Evolutionary conservation across 2,113 vertebrate species (phyloP).

Genomic region (Semnornis frantzii): DNA sequence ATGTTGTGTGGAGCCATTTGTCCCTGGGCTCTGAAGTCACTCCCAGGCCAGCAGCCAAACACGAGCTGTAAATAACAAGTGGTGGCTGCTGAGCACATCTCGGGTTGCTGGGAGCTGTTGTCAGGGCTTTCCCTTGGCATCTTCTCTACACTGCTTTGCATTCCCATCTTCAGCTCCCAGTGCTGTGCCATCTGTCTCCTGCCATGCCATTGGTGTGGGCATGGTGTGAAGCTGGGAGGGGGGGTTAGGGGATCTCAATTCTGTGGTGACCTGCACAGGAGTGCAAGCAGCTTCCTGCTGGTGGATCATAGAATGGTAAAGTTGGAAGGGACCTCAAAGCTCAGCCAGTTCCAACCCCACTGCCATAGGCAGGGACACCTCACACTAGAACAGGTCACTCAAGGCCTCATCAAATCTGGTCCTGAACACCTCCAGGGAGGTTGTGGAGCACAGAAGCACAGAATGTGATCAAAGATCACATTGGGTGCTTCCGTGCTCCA

Average conservation of each 20-base stretch:
- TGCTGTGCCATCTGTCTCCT: background rate
- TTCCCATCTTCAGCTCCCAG: background rate
- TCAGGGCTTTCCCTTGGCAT: background rate
- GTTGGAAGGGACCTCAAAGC: too few relatives aligned
- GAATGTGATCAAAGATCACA: too few relatives aligned
- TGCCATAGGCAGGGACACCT: background rate
- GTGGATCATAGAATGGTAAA: too few relatives aligned
- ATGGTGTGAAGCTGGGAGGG: background rate
- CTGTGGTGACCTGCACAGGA: background rate
- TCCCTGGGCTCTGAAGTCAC: background rate
- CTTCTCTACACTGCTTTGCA: background rate
- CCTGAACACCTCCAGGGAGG: too few relatives aligned
- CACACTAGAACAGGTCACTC: too few relatives aligned
- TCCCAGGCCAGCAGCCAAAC: background rate
- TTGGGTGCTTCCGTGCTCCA: too few relatives aligned
- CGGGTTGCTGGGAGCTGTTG: background rate
- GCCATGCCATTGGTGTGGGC: background rate
- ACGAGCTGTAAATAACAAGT: background rate
- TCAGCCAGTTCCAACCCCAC: background rate
- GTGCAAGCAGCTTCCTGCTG: background rate
- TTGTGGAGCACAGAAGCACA: too few relatives aligned
- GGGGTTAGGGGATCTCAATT: background rate
- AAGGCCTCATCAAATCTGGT: too few relatives aligned
- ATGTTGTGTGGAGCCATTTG: background rate
- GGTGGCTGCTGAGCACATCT: background rate